These are phyloP conservation scores for Tiphia femorata DNA, from an alignment of 2,888 invertebrate genomes.

Conservation along the genomic window DNA sequence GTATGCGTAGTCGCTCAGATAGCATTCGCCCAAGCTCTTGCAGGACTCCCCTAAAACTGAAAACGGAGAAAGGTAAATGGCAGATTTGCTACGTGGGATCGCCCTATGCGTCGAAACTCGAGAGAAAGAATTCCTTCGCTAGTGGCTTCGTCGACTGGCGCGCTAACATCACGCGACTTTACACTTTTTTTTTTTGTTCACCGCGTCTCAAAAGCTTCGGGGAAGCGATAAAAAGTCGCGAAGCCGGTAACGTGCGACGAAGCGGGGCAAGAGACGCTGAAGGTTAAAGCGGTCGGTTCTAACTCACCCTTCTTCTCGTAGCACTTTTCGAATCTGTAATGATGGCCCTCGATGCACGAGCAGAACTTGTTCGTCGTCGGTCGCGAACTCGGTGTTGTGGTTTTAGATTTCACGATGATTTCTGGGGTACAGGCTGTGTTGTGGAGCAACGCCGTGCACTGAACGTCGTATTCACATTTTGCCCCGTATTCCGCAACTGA, in stretches of 20 bases:
- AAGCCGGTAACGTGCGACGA: neutral
- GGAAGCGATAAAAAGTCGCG: neutral
- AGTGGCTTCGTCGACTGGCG: too few species aligned
- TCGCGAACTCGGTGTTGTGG: too few species aligned
- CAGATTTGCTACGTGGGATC: too few species aligned
- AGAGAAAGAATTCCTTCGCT: too few species aligned
- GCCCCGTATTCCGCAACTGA: conserved; percentile 34
- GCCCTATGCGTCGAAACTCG: too few species aligned
- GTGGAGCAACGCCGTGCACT: conserved; percentile 31
- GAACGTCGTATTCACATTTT: conserved; percentile 41
- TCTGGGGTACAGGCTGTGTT: conserved; percentile 26
- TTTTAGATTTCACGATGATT: neutral
- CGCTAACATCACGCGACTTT: too few species aligned
- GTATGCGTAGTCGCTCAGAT: conserved; percentile 27
- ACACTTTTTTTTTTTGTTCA: too few species aligned
- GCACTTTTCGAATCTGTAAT: conserved; percentile 28
- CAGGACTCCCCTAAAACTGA: conserved; percentile 50
- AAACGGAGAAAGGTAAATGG: too few species aligned
- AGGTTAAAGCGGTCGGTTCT: too few species aligned
- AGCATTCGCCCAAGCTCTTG: conserved; percentile 46
- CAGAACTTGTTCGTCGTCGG: conserved; percentile 20
- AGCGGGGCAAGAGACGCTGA: too few species aligned
- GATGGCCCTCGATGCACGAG: conserved; percentile 19
- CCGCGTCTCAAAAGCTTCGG: neutral
- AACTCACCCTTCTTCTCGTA: conserved; percentile 30